Evolutionary conservation across 2,113 vertebrate species (phyloP), one percentile per base, ranked within the genome.

Genomic region (Larimichthys crocea): DNA sequence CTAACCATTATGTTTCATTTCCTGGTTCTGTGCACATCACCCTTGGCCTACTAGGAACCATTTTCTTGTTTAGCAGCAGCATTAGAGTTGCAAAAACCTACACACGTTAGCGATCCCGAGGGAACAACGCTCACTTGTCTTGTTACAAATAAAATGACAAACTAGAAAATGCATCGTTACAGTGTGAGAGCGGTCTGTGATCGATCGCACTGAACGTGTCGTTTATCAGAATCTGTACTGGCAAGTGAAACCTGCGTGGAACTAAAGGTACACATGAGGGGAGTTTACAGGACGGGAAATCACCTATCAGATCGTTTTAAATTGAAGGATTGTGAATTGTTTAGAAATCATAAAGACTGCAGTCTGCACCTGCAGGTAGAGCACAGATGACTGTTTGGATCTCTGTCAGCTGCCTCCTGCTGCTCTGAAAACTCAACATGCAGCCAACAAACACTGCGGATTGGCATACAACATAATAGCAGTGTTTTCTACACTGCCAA

Each of bases 221-320:
- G 8, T 42, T 79, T 52, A 53, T 24, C 4, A 71, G 10, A 59
- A 31, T 14, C 62, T 46, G 35, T 5, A 12, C 48, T 57, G 19
- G 79, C 59, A 61, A 56, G 14, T 82, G 80, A 82, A 79, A 82
- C 80, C 63, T 82, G 71, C 0, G 4, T 31, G 17, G 69, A 78
- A n/a, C 52, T 62, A 42, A 67, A 65, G 76, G 52, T 22, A 10
- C 44, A 71, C 73, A 68, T 10, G 4, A 84, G 66, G 73, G 68
- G 79, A 80, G 79, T 88, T 89, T 81, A 91, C 81, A 40, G 44
- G 20, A 64, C 4, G 53, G 82, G 83, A 79, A 89, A 85, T 73
- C 24, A 86, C 80, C 80, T 22, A 11, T 19, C 40, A 52, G 48
- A 74, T 77, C 3, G 2, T 59, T 70, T 75, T 1, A 67, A 74